Base-by-base conservation (phyloP, 2,113 vertebrate species). In the Coturnix japonica region DNA sequence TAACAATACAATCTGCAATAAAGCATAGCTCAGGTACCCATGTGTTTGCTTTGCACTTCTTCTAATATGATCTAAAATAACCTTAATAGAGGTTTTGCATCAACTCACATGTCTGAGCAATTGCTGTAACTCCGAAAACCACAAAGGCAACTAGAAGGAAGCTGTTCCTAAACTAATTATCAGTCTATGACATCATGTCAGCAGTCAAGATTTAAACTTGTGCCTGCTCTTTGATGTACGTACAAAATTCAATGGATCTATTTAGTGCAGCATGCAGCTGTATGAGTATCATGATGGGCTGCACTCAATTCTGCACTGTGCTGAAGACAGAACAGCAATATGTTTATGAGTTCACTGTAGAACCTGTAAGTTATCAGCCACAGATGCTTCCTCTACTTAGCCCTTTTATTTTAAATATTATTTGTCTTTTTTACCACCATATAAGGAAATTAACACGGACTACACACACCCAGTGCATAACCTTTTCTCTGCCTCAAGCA, bases 101-200 rank as follows among this genome's bases (percentile, higher is more conserved):
- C 69, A 72, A 28, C 31, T 54, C 37, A 2, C 1, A 37, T 9
- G 26, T 57, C 81, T 83, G 86, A 83, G 6, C 43, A 90, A 87
- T 63, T 80, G 54, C 71, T 85, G 67, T 46, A 53, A 57, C 74
- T 94, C 23, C 28, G 51, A 90, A 84, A 91, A 79, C 46, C 44
- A 47, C 20, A 56, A 54, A 28, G 28, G n/a, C 49, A 90, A 65
- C 14, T 37, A 92, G 67, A 89, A 87, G 53, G 54, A 94, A 73
- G 7, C 19, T 66, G 70, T 37, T 89, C 75, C 78, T 76, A n/a
- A 18, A 77, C 71, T 49, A 85, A 82, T 89, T 85, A 94, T 71
- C 81, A 85, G 30, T 59, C 43, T 56, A 89, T 60, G 71, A 86
- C 26, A 66, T 90, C 74, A 63, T 31, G 54, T 63, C 84, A 93